Evolutionary conservation across 1,140 invertebrate species (phyloP).

Genomic region (Euglossa dilemma): DNA sequence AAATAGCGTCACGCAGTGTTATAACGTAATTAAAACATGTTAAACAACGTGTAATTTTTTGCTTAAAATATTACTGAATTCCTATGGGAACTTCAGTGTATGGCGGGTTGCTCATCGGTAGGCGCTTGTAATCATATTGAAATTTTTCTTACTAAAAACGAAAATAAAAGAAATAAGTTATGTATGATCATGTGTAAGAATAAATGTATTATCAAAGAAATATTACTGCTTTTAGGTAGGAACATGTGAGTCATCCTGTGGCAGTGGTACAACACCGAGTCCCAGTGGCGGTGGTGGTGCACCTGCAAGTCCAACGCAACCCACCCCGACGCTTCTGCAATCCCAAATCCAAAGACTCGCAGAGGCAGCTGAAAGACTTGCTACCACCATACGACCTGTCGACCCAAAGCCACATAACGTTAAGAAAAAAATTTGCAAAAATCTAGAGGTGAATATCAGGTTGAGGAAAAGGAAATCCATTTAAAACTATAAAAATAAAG

Average conservation of each 20-base stretch:
- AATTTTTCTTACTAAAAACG: too few species aligned
- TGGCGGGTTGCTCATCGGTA: too few species aligned
- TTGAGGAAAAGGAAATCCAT: too few species aligned
- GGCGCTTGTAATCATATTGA: too few species aligned
- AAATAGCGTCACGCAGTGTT: too few species aligned
- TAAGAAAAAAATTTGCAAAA: conserved; percentile 96
- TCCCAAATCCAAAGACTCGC: conserved; percentile 92
- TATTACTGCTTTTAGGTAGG: conserved; percentile 70
- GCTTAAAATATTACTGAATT: too few species aligned
- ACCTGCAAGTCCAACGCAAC: conserved; percentile 85
- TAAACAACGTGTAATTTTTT: too few species aligned
- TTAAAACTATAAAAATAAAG: too few species aligned
- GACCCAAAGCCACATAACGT: conserved; percentile 94
- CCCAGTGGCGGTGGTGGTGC: conserved; percentile 78
- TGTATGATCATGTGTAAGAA: not conserved
- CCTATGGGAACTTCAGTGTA: too few species aligned
- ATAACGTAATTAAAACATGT: too few species aligned
- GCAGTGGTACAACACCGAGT: conserved; percentile 79
- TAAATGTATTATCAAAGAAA: not conserved
- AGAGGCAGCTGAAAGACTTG: conserved; percentile 91
- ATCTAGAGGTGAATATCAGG: conserved; percentile 89
- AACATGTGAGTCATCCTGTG: conserved; percentile 79
- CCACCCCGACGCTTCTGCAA: conserved; percentile 91
- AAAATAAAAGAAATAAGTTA: too few species aligned
- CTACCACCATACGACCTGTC: conserved; percentile 91